Evolutionary conservation across 2,113 vertebrate species (phyloP).

Genomic region (Austrofundulus limnaeus): DNA sequence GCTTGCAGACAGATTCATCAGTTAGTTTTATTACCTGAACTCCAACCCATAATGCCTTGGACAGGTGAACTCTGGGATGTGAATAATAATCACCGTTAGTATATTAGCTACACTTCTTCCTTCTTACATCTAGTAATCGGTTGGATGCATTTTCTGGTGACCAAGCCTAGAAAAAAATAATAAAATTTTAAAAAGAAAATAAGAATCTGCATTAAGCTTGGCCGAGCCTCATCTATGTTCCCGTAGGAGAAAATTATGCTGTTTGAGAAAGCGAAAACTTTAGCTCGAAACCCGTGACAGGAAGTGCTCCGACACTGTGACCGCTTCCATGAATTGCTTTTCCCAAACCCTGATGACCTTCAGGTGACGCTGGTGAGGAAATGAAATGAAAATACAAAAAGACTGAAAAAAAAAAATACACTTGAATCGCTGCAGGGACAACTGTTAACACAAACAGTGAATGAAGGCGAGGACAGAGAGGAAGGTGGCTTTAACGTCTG

Average conservation of each 20-base stretch:
- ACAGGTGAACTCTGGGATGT: not conserved
- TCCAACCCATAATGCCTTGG: not conserved
- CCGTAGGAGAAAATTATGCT: constrained; percentile 27
- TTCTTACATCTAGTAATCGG: not conserved
- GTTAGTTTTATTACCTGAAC: not conserved
- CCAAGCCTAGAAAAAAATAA: not conserved
- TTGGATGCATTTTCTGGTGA: not conserved
- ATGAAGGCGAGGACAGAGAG: constrained; percentile 14
- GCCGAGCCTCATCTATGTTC: constrained; percentile 8
- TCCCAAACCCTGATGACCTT: constrained; percentile 32
- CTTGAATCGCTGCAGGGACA: constrained; percentile 36
- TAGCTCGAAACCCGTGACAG: constrained; percentile 38
- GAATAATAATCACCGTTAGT: not conserved
- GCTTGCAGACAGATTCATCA: not conserved
- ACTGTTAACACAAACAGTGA: not conserved
- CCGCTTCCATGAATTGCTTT: constrained; percentile 34
- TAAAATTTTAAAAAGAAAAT: not conserved
- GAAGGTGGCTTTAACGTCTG: constrained; percentile 35
- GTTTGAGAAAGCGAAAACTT: constrained; percentile 4
- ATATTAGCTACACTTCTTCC: not conserved
- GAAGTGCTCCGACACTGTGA: constrained; percentile 34
- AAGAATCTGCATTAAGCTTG: not conserved
- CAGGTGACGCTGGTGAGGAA: constrained; percentile 34
- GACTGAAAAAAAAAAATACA: constrained; percentile 32
- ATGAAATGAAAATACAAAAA: constrained; percentile 40